Evolutionary conservation across 2,888 invertebrate genomes (phyloP), one percentile per base, ranked within the genome.

Genomic region (Cataglyphis cursor): DNA sequence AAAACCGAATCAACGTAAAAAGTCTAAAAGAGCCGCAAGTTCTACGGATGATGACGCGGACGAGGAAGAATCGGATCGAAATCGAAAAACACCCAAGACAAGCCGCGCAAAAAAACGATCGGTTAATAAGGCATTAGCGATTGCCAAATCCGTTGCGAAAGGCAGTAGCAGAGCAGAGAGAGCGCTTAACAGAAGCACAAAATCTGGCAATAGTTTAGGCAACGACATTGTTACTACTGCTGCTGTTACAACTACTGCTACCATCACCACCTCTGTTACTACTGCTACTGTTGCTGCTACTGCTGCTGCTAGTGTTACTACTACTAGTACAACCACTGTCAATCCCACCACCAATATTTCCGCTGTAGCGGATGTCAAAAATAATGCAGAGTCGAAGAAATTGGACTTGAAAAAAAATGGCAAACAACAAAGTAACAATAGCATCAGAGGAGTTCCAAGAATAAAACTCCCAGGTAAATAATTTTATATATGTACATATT

Each of bases 141-240:
- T 94, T 48, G 93, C 93, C 2, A 93, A 94, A 54, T 91, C 93
- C 3, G 93, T 94, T 35, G 92, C 92, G 12, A 95, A 95, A 68
- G 94, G 94, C 66, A 93, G 93, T 4, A 94, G 91, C 85, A 94
- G 95, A 83, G 94, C 94, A 24, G 94, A 95, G 65, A 90, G 95
- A 73, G 94, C 94, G 24, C 81, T 95, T 82, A 93, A 95, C 81
- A 91, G 94, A 90, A 93, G 92, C 66, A 88, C 90, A 38, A 91
- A 89, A 38, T 76, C 85, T 31, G 85, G 72, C 54, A 89, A 65
- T 44, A 92, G 88, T 51, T 28, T 66, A 28, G 81, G 61, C 38
- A 72, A 82, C 6, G 85, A 87, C 6, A 61, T 87, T 15, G 74
- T 82, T 21, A 87, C 85, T 28, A 85, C 73, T 51, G 68, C 65